These are phyloP conservation scores for Pseudochromis fuscus DNA, from an alignment of 2,797 vertebrate genomes.

Conservation along the genomic window DNA sequence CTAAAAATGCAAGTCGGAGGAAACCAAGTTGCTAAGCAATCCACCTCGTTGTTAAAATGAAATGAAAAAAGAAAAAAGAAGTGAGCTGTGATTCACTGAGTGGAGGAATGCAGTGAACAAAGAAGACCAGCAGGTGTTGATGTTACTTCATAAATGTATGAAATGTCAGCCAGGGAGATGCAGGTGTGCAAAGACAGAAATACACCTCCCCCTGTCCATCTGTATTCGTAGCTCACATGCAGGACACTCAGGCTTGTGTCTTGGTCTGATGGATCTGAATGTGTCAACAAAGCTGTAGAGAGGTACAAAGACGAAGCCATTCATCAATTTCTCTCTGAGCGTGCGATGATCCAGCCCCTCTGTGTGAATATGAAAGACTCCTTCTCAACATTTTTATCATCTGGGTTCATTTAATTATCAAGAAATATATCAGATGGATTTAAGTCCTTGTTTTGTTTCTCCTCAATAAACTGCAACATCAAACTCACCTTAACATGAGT, in stretches of 20 bases:
- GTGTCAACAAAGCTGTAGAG: constrained; percentile 31
- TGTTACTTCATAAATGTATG: constrained; percentile 37
- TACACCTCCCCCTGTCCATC: constrained; percentile 14
- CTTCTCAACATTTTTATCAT: neutral
- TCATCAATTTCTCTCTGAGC: neutral
- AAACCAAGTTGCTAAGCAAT: neutral
- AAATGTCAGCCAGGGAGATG: constrained; percentile 29
- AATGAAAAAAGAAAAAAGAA: neutral
- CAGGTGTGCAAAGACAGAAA: constrained; percentile 7
- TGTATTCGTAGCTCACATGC: constrained; percentile 31
- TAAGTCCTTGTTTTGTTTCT: neutral
- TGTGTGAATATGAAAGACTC: no score
- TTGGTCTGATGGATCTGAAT: constrained; percentile 38
- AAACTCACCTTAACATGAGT: neutral
- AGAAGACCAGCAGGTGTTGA: constrained; percentile 43
- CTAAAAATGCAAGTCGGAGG: neutral
- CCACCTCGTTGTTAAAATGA: neutral
- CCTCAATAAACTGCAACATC: neutral
- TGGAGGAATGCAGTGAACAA: constrained; percentile 19
- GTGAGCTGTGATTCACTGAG: neutral
- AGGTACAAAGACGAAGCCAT: constrained; percentile 46
- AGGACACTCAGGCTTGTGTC: constrained; percentile 14
- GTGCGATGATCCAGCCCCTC: no score
- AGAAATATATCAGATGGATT: neutral
- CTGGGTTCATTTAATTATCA: no score